phyloP scores from a whole-genome alignment of 2,797 vertebrate genomes.

The Scolopax rusticola region DNA sequence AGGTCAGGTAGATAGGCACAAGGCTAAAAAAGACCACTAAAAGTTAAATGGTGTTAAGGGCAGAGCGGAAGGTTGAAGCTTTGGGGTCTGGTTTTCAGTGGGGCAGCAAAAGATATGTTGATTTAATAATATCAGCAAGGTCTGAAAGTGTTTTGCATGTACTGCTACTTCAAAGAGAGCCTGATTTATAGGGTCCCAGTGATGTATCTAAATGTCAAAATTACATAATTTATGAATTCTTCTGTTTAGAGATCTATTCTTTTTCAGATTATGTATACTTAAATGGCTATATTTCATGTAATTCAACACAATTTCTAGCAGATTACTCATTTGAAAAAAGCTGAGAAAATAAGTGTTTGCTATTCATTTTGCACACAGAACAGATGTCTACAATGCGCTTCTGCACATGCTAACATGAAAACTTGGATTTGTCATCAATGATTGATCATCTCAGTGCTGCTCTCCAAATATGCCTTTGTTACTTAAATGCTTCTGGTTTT shows the following conservation, averaged over 20 bases:
- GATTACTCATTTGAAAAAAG: background rate
- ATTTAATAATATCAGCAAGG: background rate
- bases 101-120: background rate
- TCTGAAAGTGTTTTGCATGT: background rate
- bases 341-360: background rate
- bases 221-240: background rate
- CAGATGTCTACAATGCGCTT: conserved; percentile 19
- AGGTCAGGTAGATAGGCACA: background rate
- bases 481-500: background rate
- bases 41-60: background rate
- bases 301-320: background rate
- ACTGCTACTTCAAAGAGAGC: background rate
- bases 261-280: background rate
- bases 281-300: background rate
- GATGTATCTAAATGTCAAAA: background rate
- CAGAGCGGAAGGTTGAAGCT: background rate
- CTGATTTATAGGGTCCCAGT: background rate
- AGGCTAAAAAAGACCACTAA: background rate
- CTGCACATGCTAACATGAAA: conserved; percentile 18
- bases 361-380: background rate
- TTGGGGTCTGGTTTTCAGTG: background rate
- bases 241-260: background rate
- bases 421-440: conserved; percentile 17
- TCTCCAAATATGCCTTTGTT: background rate
- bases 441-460: background rate